phyloP scores from a whole-genome alignment of 2,888 invertebrate species.

The Hololepta plana region DNA sequence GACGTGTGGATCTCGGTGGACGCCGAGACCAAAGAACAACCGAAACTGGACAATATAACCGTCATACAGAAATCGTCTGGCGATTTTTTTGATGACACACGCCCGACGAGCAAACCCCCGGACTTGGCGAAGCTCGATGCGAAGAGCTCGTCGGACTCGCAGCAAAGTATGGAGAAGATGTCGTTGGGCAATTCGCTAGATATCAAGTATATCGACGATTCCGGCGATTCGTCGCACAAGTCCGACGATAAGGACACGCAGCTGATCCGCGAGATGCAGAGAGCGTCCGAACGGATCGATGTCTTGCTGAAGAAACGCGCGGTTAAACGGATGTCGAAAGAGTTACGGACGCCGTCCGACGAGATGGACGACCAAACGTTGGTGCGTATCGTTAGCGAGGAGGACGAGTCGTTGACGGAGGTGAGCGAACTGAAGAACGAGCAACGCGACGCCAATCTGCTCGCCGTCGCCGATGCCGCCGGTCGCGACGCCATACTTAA shows the following conservation, averaged over 20 bases:
- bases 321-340: slow-evolving; percentile 24
- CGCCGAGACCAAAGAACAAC: slow-evolving; percentile 19
- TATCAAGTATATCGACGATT: slow-evolving; percentile 27
- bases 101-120: slow-evolving; percentile 21
- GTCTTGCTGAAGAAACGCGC: slow-evolving; percentile 23
- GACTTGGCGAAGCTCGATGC: slow-evolving; percentile 22
- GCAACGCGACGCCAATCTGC: slow-evolving; percentile 27
- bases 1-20: slow-evolving; percentile 29
- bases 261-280: slow-evolving; percentile 23
- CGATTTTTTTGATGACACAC: slow-evolving; percentile 27
- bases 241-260: slow-evolving; percentile 25
- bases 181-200: slow-evolving; percentile 26
- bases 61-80: slow-evolving; percentile 20
- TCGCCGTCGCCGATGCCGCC: slow-evolving; percentile 30
- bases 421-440: slow-evolving; percentile 39
- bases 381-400: slow-evolving; percentile 38
- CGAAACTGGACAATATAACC: slow-evolving; percentile 20
- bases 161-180: slow-evolving; percentile 21
- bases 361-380: slow-evolving; percentile 12
- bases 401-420: slow-evolving; percentile 51
- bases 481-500: slow-evolving; percentile 32
- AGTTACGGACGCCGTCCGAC: slow-evolving; percentile 5
- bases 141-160: slow-evolving; percentile 26
- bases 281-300: slow-evolving; percentile 21
- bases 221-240: slow-evolving; percentile 25